Evolutionary conservation across 2,888 invertebrate species (phyloP).

Genomic region (Platypus cylindrus): DNA sequence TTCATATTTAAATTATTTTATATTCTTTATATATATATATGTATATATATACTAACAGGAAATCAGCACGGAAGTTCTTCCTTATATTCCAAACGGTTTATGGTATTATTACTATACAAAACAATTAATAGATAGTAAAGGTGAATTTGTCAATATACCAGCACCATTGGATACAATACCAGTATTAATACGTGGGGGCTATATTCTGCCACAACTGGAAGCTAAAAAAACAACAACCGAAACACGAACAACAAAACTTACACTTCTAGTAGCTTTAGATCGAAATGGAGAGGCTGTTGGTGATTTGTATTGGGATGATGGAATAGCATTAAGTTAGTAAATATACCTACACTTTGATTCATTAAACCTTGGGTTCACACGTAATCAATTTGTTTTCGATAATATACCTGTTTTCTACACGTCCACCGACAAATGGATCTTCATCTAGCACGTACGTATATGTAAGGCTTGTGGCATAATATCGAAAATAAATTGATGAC

Average conservation of each 20-base stretch:
- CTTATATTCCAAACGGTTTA: conserved; percentile 50
- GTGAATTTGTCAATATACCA: conserved; percentile 36
- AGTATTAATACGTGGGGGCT: conserved; percentile 54
- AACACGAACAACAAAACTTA: conserved; percentile 50
- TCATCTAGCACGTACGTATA: too few species aligned
- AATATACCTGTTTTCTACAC: too few species aligned
- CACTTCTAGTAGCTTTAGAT: conserved; percentile 50
- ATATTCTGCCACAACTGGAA: conserved; percentile 54
- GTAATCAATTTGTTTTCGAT: too few species aligned
- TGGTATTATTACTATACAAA: conserved; percentile 56
- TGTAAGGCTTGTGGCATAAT: too few species aligned
- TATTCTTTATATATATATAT: background rate
- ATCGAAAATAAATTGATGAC: too few species aligned
- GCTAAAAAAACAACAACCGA: conserved; percentile 49
- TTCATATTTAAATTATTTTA: too few species aligned
- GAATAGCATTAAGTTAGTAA: conserved; percentile 56
- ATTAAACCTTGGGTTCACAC: too few species aligned
- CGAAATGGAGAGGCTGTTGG: conserved; percentile 42
- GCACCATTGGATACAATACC: conserved; percentile 54
- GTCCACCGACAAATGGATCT: too few species aligned
- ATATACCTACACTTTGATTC: too few species aligned
- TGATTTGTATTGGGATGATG: conserved; percentile 71
- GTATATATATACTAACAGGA: too few species aligned
- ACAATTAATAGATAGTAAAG: conserved; percentile 35
- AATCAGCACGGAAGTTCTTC: conserved; percentile 25